Evolutionary conservation across 2,888 invertebrate species (phyloP), one percentile per base, ranked within the genome.

Genomic region (Tachina fera): DNA sequence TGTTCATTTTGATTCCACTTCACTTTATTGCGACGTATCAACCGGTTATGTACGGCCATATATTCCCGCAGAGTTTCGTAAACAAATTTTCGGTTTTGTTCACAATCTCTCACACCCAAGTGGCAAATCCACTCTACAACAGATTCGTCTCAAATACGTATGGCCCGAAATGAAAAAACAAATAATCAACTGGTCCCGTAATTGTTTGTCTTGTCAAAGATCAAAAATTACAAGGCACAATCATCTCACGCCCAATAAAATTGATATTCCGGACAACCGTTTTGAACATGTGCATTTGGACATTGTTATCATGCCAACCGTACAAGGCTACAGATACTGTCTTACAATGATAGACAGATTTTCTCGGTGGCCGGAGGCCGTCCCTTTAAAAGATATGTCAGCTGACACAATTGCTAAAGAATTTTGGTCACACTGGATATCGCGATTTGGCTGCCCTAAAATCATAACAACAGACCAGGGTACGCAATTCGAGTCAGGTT

Each of bases 271-370:
- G 10, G 76, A 76, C 8, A 81, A 78, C 6, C 79, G 87, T 51
- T 87, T 93, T 87, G 84, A 88, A 3, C 92, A 92, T 82, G 88
- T 93, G 9, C 92, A 93, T 87, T 88, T 93, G 9, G 93, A 93
- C 87, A 74, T 87, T 10, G 83, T 70, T 0, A 31, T 87, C 1
- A 72, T 76, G 56, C 65, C 67, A 16, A 9, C 45, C 8, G 19
- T 65, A 56, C 63, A 76, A 10, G 76, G 65, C 14, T 76, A 53
- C n/a, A 51, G 43, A 31, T 67, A 76, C 19, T 43, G 65, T 5
- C 58, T 76, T 6, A 56, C 65, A 11, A 65, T 51, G 61, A 65
- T 76, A 9, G 65, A 65, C 22, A 9, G 22, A 9, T 75, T 75
- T 22, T 63, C 39, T 8, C 6, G 61, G 8, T 75, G 63, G 75